Evolutionary conservation across 2,888 invertebrate species (phyloP).

Genomic region (Drosophila aldrichi): DNA sequence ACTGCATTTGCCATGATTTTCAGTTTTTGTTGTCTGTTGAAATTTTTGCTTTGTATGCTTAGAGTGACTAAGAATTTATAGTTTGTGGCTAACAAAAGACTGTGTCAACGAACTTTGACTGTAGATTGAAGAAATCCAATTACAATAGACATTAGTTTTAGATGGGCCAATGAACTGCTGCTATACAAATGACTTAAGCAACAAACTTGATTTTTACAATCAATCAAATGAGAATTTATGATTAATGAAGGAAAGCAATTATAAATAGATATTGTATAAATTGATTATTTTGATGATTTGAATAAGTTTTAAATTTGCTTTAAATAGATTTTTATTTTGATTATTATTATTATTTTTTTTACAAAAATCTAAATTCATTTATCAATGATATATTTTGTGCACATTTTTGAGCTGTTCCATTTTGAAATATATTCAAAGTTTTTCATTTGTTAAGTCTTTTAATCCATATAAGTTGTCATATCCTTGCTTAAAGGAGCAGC

Average conservation of each 20-base stretch:
- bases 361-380: not conserved
- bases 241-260: not conserved
- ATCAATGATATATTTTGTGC: not conserved
- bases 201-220: slow-evolving; percentile 24
- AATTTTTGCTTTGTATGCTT: not conserved
- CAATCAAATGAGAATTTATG: slow-evolving; percentile 13
- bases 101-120: slow-evolving; percentile 53
- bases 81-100: not conserved
- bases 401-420: not conserved
- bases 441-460: slow-evolving; percentile 1
- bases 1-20: slow-evolving; percentile 11
- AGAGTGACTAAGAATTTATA: slow-evolving; percentile 11
- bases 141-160: not conserved
- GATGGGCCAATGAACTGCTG: slow-evolving; percentile 32
- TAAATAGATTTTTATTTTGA: too few relatives aligned
- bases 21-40: slow-evolving; percentile 15
- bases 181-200: slow-evolving; percentile 22
- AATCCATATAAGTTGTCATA: slow-evolving; percentile 39
- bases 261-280: not conserved
- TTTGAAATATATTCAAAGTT: not conserved
- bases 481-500: slow-evolving; percentile 54
- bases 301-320: not conserved
- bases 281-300: not conserved
- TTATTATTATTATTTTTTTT: not conserved
- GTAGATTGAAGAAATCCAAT: slow-evolving; percentile 22